A percentile compares a stretch with the other conserved stretches of the same genome.
These are phyloP conservation scores for Drosophila setosimentum DNA, from an alignment of 2,888 invertebrate species.

Conservation along the genomic window DNA sequence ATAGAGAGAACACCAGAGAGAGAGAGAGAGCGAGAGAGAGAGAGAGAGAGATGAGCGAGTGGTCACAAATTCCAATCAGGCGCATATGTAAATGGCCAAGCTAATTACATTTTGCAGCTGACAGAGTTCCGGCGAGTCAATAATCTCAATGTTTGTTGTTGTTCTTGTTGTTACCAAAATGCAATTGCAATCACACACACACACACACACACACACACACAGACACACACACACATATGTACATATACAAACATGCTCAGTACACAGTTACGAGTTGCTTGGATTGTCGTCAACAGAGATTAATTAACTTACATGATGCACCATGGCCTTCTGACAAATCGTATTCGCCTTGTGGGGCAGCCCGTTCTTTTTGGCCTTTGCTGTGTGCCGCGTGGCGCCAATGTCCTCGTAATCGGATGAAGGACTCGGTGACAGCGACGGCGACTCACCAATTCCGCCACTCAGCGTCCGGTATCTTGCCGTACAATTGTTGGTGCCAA, in stretches of 20 bases:
- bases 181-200: slow-evolving; percentile 35
- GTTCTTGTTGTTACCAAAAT: slow-evolving; percentile 31
- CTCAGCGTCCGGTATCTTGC: slow-evolving; percentile 86
- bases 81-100: slow-evolving; percentile 64
- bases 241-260: background rate
- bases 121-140: slow-evolving; percentile 37
- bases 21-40: background rate
- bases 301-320: slow-evolving; percentile 88
- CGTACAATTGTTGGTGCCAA: slow-evolving; percentile 86
- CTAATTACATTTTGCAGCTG: slow-evolving; percentile 73
- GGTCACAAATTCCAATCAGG: slow-evolving; percentile 52
- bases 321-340: slow-evolving; percentile 88
- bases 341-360: slow-evolving; percentile 85
- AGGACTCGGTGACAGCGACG: slow-evolving; percentile 88
- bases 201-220: slow-evolving; percentile 17
- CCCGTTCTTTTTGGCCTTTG: slow-evolving; percentile 85
- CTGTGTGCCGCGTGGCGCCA: slow-evolving; percentile 85
- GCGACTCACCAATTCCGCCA: slow-evolving; percentile 87
- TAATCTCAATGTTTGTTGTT: slow-evolving; percentile 15
- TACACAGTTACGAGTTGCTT: slow-evolving; percentile 2
- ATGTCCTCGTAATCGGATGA: slow-evolving; percentile 90
- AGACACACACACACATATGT: background rate
- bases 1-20: slow-evolving; percentile 1
- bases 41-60: slow-evolving; percentile 1
- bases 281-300: slow-evolving; percentile 39